These are phyloP conservation scores for Anolis carolinensis DNA, from an alignment of 2,113 vertebrate species.

Conservation along the genomic window DNA sequence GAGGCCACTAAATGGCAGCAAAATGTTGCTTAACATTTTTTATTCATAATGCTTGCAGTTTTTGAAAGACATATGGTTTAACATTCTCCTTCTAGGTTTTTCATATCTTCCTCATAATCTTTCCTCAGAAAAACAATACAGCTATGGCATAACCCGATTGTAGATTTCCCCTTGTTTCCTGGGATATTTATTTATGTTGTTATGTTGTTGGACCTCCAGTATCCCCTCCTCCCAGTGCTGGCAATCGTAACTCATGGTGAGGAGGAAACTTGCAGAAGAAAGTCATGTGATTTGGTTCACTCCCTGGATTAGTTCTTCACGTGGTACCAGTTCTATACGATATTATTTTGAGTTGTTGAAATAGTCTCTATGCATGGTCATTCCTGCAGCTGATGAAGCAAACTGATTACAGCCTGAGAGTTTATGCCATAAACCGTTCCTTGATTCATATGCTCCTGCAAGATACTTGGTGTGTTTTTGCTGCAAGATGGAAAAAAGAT, in stretches of 20 bases:
- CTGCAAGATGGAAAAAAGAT: neutral
- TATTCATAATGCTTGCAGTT: neutral
- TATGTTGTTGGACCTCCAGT: too few species aligned
- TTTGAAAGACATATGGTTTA: neutral
- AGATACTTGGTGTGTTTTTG: neutral
- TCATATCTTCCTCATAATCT: neutral
- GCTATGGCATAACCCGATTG: neutral
- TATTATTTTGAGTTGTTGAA: neutral
- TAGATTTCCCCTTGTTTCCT: neutral
- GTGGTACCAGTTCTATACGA: neutral
- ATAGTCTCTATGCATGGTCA: neutral
- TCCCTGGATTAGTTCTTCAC: neutral
- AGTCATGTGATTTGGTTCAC: too few species aligned
- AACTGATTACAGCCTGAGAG: neutral
- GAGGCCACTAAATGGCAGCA: neutral
- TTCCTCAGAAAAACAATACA: neutral
- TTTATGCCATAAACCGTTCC: neutral
- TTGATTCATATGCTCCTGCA: neutral
- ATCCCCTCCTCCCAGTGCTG: too few species aligned
- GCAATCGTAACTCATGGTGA: too few species aligned
- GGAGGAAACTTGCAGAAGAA: too few species aligned
- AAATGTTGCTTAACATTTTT: neutral
- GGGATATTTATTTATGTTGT: neutral
- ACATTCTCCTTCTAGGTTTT: constrained; percentile 1
- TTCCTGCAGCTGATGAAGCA: neutral